These are phyloP conservation scores for Pagetopsis macropterus DNA, from an alignment of 2,797 vertebrate species.

Conservation along the genomic window DNA sequence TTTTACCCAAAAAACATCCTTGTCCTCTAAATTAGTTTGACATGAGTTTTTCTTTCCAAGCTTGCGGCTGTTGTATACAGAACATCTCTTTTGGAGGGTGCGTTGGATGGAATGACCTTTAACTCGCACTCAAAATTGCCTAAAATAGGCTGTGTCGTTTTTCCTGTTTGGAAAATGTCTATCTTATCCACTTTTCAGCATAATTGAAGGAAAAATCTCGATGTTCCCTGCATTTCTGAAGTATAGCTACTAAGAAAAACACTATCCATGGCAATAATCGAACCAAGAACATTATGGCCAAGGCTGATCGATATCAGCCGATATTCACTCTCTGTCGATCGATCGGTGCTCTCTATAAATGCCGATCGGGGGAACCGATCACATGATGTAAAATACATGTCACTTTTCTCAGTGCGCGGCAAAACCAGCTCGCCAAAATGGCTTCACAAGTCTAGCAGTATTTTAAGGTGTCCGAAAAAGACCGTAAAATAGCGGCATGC, in stretches of 20 bases:
- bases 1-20: neutral
- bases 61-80: neutral
- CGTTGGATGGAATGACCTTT: neutral
- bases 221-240: neutral
- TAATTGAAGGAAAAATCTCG: neutral
- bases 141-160: neutral
- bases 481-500: no score
- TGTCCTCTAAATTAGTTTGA: neutral
- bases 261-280: neutral
- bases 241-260: neutral
- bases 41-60: neutral
- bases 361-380: no score
- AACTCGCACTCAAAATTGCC: neutral
- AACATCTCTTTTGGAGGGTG: neutral
- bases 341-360: no score
- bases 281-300: neutral
- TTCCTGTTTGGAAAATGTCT: neutral
- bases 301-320: neutral
- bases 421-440: no score
- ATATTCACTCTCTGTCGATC: no score
- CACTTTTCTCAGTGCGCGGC: no score
- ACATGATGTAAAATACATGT: no score
- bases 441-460: no score
- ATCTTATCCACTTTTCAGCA: conserved; percentile 1
- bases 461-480: no score